These are phyloP conservation scores for Gulo gulo DNA, from an alignment of 2,113 vertebrate genomes.

Conservation along the genomic window DNA sequence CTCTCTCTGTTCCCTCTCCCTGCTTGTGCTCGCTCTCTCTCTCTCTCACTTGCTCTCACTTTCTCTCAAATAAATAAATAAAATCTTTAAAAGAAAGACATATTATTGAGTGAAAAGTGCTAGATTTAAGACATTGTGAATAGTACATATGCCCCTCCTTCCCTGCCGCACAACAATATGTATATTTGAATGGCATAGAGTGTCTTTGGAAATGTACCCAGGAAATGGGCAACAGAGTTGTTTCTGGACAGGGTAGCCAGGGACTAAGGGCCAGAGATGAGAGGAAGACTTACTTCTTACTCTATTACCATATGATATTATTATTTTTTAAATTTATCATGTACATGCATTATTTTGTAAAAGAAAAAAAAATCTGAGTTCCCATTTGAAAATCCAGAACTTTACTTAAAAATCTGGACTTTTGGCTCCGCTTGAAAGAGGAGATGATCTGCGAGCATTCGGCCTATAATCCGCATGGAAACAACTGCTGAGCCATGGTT, in stretches of 20 bases:
- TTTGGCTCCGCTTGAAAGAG: not conserved
- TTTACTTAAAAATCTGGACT: not conserved
- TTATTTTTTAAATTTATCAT: not conserved
- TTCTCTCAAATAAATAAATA: too few species aligned
- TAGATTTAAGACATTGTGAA: not conserved
- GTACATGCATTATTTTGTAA: not conserved
- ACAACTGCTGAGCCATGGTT: not conserved
- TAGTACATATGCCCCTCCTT: not conserved
- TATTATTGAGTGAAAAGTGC: not conserved
- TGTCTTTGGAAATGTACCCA: not conserved
- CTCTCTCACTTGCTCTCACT: too few species aligned
- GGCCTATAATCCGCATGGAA: not conserved
- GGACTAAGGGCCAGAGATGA: not conserved
- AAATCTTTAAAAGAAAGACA: too few species aligned
- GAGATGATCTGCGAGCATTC: not conserved
- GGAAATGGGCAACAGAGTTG: not conserved
- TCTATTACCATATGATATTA: not conserved
- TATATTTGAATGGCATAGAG: not conserved
- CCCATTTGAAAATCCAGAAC: constrained; percentile 69
- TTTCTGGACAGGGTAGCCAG: not conserved
- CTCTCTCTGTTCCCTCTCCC: too few species aligned
- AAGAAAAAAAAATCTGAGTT: constrained; percentile 74
- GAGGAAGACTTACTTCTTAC: not conserved
- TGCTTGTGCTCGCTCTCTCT: too few species aligned
- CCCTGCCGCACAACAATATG: not conserved